Evolutionary conservation across 2,113 vertebrate species (phyloP), one percentile per base, ranked within the genome.

Genomic region (Gallinago paraguaiae): DNA sequence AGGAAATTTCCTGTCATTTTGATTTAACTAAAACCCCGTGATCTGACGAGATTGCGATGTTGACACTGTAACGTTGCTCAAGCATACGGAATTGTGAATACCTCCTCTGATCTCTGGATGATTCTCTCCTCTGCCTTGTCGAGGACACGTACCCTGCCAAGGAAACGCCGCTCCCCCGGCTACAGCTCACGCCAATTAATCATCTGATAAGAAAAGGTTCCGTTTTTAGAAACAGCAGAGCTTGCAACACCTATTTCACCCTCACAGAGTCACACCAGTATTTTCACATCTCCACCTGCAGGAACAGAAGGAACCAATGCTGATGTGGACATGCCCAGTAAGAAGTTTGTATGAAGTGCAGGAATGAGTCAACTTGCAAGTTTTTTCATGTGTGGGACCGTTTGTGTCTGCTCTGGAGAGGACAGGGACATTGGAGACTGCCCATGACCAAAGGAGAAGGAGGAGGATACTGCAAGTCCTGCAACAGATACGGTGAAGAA

Each of bases 1-100:
- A 82, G 67, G 81, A 90, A 90, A 88, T 83, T 72, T 94, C 74
- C 43, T 86, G 69, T 88, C 45, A 63, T 50, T 90, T 60, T 75
- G 43, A 48, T 92, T 95, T 88, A 90, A 93, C 69, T 79, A 90
- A 89, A 96, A 28, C 51, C 18, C 48, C 28, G 28, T 0, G 12
- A 84, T 86, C 72, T 60, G 65, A 92, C 1, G 18, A 78, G 76
- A 92, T 56, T 37, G 17, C 22, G 54, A 35, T 53, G 81, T 84
- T 95, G 89, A 93, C 83, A 82, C 2, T 67, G 31, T 20, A 63
- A 37, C 53, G 22, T 6, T 33, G n/a, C 11, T 74, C 77, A 56
- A 79, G 89, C 83, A 88, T 39, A 78, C 43, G 19, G 54, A 96
- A 90, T 33, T 9, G 17, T 30, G 46, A 92, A 33, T 43, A 20